These are phyloP conservation scores for Glareola pratincola DNA, from an alignment of 2,113 vertebrate genomes.

Conservation along the genomic window DNA sequence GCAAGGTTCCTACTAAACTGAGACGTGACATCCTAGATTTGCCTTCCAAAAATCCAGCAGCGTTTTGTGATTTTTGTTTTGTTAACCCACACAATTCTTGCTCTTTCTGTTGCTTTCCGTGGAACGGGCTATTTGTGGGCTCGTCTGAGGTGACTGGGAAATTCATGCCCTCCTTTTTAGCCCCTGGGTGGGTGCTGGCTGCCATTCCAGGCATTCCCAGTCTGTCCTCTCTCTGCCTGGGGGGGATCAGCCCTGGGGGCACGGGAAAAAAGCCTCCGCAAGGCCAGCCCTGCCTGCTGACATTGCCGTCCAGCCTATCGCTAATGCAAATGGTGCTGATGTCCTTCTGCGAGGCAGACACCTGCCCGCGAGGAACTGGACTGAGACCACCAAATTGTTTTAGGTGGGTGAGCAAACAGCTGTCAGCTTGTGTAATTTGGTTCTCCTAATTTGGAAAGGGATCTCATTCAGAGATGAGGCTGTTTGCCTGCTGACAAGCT, in stretches of 20 bases:
- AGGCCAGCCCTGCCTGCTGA: not conserved
- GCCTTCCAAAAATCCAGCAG: not conserved
- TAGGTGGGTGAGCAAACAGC: slow-evolving; percentile 75
- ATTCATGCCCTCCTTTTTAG: not conserved
- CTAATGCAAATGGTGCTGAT: slow-evolving; percentile 43
- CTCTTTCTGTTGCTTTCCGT: not conserved
- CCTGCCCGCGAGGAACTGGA: slow-evolving; percentile 67
- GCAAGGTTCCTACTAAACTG: not conserved
- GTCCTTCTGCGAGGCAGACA: slow-evolving; percentile 59
- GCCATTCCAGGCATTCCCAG: not conserved
- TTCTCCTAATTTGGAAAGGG: slow-evolving; percentile 68
- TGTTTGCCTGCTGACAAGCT: slow-evolving; percentile 65
- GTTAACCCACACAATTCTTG: not conserved
- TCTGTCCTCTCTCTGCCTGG: not conserved
- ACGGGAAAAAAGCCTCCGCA: not conserved
- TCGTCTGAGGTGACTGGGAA: not conserved
- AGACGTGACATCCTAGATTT: not conserved
- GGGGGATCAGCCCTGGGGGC: not conserved
- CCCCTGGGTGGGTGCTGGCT: not conserved
- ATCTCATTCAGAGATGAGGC: slow-evolving; percentile 27
- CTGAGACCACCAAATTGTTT: slow-evolving; percentile 72
- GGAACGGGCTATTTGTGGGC: not conserved
- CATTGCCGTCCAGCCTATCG: slow-evolving; percentile 26
- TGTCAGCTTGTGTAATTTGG: slow-evolving; percentile 73
- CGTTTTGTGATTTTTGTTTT: not conserved